Evolutionary conservation across 2,797 vertebrate species (phyloP).

Genomic region (Diglossa cyanea): DNA sequence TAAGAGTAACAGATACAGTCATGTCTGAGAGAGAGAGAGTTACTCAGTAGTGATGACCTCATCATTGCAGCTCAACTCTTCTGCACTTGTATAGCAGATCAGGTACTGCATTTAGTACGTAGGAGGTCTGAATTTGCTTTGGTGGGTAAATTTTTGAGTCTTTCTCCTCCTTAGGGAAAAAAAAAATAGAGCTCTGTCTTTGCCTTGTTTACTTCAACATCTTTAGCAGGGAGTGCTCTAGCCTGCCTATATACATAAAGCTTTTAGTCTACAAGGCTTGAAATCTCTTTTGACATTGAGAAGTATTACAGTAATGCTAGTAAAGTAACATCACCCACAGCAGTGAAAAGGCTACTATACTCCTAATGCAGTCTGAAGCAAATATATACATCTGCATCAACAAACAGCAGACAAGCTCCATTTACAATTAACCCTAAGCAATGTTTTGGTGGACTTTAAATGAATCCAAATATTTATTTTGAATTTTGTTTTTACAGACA

Average conservation of each 20-base stretch:
- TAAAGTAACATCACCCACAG: background rate
- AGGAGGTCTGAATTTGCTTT: background rate
- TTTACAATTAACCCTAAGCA: background rate
- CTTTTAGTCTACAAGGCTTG: background rate
- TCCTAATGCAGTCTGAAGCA: background rate
- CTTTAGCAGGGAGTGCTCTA: background rate
- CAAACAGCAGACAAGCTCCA: background rate
- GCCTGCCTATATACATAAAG: background rate
- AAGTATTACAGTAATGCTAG: background rate
- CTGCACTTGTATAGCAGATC: background rate
- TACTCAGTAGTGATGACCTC: background rate
- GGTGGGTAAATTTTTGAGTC: background rate
- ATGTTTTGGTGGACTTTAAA: background rate
- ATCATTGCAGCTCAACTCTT: background rate
- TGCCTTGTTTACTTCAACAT: background rate
- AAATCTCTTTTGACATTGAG: background rate
- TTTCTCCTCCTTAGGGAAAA: background rate
- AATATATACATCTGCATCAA: background rate
- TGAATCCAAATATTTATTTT: background rate
- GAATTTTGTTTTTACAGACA: slow-evolving; percentile 69
- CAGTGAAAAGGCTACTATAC: background rate
- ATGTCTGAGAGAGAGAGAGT: background rate
- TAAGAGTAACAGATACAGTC: background rate
- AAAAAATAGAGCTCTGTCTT: background rate
- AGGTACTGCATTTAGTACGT: background rate